Evolutionary conservation across 2,888 invertebrate genomes (phyloP), one percentile per base, ranked within the genome.

Genomic region (Meteorus cinctellus): DNA sequence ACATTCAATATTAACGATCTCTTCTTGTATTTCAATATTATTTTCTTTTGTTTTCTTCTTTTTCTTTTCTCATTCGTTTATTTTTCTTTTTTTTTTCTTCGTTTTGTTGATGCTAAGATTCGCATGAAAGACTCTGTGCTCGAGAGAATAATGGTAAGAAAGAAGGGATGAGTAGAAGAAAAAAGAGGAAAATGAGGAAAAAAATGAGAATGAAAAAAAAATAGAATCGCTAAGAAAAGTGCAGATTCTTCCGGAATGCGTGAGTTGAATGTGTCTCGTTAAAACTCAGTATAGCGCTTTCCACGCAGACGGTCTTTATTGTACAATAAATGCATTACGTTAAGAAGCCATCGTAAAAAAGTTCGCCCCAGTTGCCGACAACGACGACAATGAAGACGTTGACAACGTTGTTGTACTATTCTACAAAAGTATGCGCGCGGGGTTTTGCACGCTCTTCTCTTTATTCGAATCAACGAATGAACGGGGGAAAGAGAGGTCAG

Each of bases 261-360:
- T 79, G 68, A 71, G 77, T 80, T 74, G 74, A 79, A 74, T 75
- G 74, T 62, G 77, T 41, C 77, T 79, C 75, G 80, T 82, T 80
- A 79, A 80, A 78, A 77, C 76, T 74, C 78, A 27, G 34, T 29
- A 72, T 62, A 73, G 75, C 69, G 29, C 36, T 72, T 71, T 55
- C 66, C 73, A 67, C 60, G 60, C 72, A 73, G 78, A 78, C 72
- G 76, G 78, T 78, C 82, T 86, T 86, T 83, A 86, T 84, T 83
- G 81, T 78, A 78, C 84, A 83, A 87, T 85, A 87, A 86, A 86
- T 85, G 84, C 84, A 84, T 86, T 83, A 84, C 84, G 81, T 78
- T 82, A 82, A 84, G 82, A 84, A 84, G 82, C 79, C 76, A 81
- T 77, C 78, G 82, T 82, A 82, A 86, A 86, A 84, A 86, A 85